A percentile compares a stretch with the other conserved stretches of the same genome.
These are phyloP conservation scores for Drosophila recens DNA, from an alignment of 2,888 invertebrate genomes.

Conservation along the genomic window DNA sequence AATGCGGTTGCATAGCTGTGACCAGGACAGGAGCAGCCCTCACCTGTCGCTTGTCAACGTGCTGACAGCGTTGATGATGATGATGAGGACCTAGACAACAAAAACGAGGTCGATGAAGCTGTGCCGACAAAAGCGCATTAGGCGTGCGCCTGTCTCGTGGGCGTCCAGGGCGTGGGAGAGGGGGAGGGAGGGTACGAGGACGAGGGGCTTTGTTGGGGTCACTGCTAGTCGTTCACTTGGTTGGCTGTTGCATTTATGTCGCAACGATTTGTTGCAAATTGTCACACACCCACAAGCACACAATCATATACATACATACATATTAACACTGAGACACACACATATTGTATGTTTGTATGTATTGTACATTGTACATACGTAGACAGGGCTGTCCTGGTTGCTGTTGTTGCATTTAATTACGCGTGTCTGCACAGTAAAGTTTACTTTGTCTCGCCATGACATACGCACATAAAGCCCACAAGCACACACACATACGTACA, in stretches of 20 bases:
- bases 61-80: slow-evolving; percentile 74
- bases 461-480: slow-evolving; percentile 27
- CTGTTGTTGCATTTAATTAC: slow-evolving; percentile 77
- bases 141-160: slow-evolving; percentile 56
- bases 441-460: slow-evolving; percentile 69
- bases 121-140: slow-evolving; percentile 73
- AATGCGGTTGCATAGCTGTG: slow-evolving; percentile 59
- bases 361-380: too few relatives aligned
- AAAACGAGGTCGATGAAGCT: slow-evolving; percentile 24
- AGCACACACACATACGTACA: slow-evolving; percentile 2
- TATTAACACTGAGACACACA: not conserved
- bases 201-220: slow-evolving; percentile 18
- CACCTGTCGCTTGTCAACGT: slow-evolving; percentile 60
- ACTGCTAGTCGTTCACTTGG: slow-evolving; percentile 57
- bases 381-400: slow-evolving; percentile 9
- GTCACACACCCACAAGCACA: slow-evolving; percentile 39
- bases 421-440: slow-evolving; percentile 71
- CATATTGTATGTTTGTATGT: too few relatives aligned
- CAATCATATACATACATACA: not conserved
- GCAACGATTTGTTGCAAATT: slow-evolving; percentile 76
- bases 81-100: slow-evolving; percentile 48
- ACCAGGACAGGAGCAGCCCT: slow-evolving; percentile 31
- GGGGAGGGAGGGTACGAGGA: not conserved
- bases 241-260: slow-evolving; percentile 63
- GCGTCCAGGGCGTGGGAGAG: not conserved